These are phyloP conservation scores for Acanthochromis polyacanthus DNA, from an alignment of 2,113 vertebrate genomes.

Conservation along the genomic window DNA sequence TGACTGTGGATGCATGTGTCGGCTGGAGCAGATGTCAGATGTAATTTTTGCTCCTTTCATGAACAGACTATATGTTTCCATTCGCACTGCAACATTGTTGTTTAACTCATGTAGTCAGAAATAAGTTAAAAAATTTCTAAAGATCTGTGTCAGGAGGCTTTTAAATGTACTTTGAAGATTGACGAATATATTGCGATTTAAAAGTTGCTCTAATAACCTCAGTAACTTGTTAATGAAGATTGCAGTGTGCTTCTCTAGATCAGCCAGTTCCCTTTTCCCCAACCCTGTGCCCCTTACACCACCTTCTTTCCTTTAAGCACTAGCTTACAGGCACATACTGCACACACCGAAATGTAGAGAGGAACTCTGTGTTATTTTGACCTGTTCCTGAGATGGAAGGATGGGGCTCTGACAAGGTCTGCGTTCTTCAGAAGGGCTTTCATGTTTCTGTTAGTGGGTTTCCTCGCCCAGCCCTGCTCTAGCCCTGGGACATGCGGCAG, in stretches of 20 bases:
- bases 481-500: slow-evolving; percentile 64
- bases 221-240: slow-evolving; percentile 25
- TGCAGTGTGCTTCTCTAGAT: slow-evolving; percentile 32
- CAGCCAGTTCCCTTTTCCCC: slow-evolving; percentile 26
- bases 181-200: neutral
- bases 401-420: slow-evolving; percentile 72
- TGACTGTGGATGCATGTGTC: neutral
- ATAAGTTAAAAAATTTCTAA: too few species aligned
- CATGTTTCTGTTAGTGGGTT: slow-evolving; percentile 76
- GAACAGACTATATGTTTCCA: neutral
- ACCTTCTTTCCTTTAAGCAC: slow-evolving; percentile 52
- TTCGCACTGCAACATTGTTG: neutral
- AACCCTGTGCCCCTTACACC: slow-evolving; percentile 35
- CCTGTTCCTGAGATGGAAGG: slow-evolving; percentile 68
- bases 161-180: neutral
- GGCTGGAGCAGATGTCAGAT: neutral
- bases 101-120: neutral
- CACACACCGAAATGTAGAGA: slow-evolving; percentile 60
- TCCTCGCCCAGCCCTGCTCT: slow-evolving; percentile 60
- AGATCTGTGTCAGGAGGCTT: neutral
- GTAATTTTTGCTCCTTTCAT: neutral
- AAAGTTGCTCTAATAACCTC: slow-evolving; percentile 19
- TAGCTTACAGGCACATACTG: slow-evolving; percentile 50
- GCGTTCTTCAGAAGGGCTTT: slow-evolving; percentile 71
- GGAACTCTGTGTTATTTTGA: slow-evolving; percentile 66